Evolutionary conservation across 2,797 vertebrate species (phyloP).

Genomic region (Sebastes reedi): DNA sequence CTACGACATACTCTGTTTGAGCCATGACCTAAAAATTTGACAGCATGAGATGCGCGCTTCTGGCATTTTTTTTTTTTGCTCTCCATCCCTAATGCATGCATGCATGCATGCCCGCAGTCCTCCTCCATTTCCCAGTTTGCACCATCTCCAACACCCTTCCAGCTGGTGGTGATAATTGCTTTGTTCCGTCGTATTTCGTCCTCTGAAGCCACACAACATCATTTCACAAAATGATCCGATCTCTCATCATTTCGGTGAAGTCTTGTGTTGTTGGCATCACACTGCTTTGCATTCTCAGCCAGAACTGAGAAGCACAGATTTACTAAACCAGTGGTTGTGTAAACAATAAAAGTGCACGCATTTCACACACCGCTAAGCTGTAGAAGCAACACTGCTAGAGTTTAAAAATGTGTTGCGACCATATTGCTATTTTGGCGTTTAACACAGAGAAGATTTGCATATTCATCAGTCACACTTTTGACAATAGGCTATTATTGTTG

Average conservation of each 20-base stretch:
- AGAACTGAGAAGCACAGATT: conserved; percentile 6
- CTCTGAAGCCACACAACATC: conserved; percentile 1
- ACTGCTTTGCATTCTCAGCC: conserved; percentile 3
- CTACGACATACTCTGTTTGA: conserved; percentile 45
- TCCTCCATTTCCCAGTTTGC: conserved; percentile 16
- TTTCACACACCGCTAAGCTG: conserved; percentile 42
- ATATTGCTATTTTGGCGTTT: conserved; percentile 45
- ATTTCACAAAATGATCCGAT: conserved; percentile 17
- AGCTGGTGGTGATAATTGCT: conserved; percentile 45
- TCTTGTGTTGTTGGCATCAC: background rate
- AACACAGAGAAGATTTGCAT: conserved; percentile 42
- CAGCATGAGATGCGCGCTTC: conserved; percentile 44
- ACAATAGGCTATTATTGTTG: conserved; percentile 40
- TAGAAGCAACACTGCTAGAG: conserved; percentile 1
- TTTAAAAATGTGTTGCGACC: conserved; percentile 22
- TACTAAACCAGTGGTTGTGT: conserved; percentile 21
- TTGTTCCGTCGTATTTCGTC: conserved; percentile 24
- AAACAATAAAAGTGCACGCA: conserved; percentile 25
- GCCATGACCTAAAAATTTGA: conserved; percentile 63
- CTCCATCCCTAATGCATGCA: conserved; percentile 24
- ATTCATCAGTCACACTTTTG: conserved; percentile 52
- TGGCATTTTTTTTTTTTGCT: conserved; percentile 19
- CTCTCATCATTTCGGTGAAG: conserved; percentile 2
- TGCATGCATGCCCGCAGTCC: background rate
- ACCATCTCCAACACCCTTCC: conserved; percentile 14